A percentile compares a stretch with the other conserved stretches of the same genome.
Evolutionary conservation across 53 echinoderm and acorn worm genomes (phyloP).

Genomic region (Stichopus horrens): DNA sequence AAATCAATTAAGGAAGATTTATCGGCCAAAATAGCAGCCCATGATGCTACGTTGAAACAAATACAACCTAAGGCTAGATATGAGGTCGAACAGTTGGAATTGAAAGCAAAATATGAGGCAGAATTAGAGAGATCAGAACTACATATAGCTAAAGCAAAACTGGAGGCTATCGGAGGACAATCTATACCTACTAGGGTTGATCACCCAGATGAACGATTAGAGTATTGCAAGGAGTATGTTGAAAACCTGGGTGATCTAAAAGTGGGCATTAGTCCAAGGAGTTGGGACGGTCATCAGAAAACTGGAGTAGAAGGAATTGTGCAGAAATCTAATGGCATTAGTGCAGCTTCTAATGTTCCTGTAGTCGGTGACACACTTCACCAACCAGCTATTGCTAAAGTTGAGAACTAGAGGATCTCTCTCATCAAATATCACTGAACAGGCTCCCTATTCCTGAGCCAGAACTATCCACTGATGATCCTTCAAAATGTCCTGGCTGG

Average conservation of each 20-base stretch:
- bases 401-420: neutral
- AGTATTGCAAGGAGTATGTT: neutral
- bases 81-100: neutral
- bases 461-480: conserved; percentile 1
- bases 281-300: too few species aligned
- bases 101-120: neutral
- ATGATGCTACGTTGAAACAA: conserved; percentile 15
- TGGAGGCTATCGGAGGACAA: neutral
- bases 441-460: neutral
- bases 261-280: too few species aligned
- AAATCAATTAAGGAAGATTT: neutral
- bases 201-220: neutral
- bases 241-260: neutral
- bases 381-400: too few species aligned
- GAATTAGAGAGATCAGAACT: neutral
- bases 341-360: neutral
- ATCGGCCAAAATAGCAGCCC: neutral
- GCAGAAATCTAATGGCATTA: neutral
- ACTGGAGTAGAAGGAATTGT: neutral
- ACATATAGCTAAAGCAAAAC: neutral
- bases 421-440: neutral
- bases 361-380: neutral
- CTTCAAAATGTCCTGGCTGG: conserved; percentile 4
- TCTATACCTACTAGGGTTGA: neutral
- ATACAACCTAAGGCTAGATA: conserved; percentile 1